Evolutionary conservation across 2,888 invertebrate species (phyloP), one percentile per base, ranked within the genome.

Genomic region (Hyposoter dolosus): DNA sequence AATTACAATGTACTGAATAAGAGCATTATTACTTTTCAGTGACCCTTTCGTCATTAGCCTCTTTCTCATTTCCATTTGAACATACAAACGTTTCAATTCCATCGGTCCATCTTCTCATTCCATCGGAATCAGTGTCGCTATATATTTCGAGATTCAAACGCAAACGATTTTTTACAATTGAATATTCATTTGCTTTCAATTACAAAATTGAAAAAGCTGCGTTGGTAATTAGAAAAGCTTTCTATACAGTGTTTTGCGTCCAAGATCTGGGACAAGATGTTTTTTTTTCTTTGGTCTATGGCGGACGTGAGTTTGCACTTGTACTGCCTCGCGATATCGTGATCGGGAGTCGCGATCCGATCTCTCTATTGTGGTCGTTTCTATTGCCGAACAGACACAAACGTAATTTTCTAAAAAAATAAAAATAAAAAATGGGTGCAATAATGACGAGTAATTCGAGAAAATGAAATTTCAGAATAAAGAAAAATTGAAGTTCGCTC

Each of bases 291-390:
- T 32, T 5, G 3, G 12, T 1, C n/a, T n/a, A 0, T 60, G 40
- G 83, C 66, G 56, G 72, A 83, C 72, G 72, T 45, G 83, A 69
- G 66, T 84, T 84, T 80, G 79, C 83, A 84, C 83, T 84, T 75
- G 75, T 69, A 50, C 83, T 66, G 28, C 60, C 75, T 23, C 35
- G 53, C 35, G 83, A 75, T 84, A 84, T 84, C 83, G 69, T 75
- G 75, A 63, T 69, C 83, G 50, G 50, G 45, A 45, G 23, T 50
- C 75, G 47, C 75, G 69, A 69, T 69, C 3, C n/a, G 19, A 35
- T 72, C 71, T 72, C 63, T 45, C 17, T 15, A 69, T 45, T 28
- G 63, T 63, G 32, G 75, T 68, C 50, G 72, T 50, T 50, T 10
- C 71, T 53, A 53, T 53, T 72, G 35, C 50, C 71, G 35, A 35